Base-by-base conservation (phyloP, 1,140 invertebrate species). In the Ruditapes philippinarum region DNA sequence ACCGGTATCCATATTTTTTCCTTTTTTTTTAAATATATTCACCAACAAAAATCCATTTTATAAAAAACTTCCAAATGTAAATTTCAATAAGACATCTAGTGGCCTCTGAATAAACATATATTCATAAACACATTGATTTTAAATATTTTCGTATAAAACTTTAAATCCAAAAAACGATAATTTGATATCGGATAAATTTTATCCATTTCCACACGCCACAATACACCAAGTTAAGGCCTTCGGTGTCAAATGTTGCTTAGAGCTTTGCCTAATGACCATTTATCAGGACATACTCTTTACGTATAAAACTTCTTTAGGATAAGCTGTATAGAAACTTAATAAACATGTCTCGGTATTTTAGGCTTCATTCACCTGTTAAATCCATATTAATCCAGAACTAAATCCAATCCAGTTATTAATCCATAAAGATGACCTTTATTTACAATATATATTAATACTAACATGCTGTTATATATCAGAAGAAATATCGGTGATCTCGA, bases 371-470 rank as follows among this genome's bases (percentile, higher is more conserved):
- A 54, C 7, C 12, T 31, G 12, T 36, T 36, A 78, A n/a, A 78
- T 40, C 28, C 74, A 14, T 17, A 19, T 78, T 57, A 78, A 33
- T 49, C 74, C 4, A 38, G 14, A 78, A 45, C 42, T 36, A 65
- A 78, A 54, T 78, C 74, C 74, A 54, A 78, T 78, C 33, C 45
- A 49, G 19, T 51, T 7, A 51, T 78, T 78, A 78, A 78, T 78
- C 74, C 45, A 31, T 57, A 78, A 36, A 49, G 25, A 74, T 38
- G 65, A 38, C 36, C n/a, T n/a, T n/a, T n/a, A n/a, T n/a, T n/a
- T n/a, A n/a, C n/a, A n/a, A n/a, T n/a, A n/a, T n/a, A n/a, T n/a
- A n/a, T n/a, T n/a, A n/a, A n/a, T n/a, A n/a, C n/a, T n/a, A n/a
- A n/a, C n/a, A n/a, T n/a, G n/a, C n/a, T n/a, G n/a, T n/a, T n/a